Conservation (phyloP, 2,113 vertebrate species). For the Lagenorhynchus albirostris region DNA sequence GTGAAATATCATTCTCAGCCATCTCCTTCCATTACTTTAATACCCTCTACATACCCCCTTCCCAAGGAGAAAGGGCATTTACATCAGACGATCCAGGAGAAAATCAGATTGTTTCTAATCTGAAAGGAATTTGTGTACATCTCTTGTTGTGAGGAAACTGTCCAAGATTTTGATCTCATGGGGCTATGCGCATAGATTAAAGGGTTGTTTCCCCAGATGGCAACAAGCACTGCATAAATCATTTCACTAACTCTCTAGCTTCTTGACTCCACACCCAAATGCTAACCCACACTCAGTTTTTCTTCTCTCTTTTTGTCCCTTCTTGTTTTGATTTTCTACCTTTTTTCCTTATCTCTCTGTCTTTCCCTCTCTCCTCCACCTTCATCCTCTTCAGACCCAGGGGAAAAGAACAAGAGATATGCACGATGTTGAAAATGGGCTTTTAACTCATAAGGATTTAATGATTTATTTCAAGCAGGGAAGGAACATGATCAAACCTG, state of each 20-base stretch:
- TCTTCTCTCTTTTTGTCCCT: not conserved
- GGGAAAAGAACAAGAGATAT: not conserved
- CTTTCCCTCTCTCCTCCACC: not conserved
- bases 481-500: not conserved
- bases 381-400: not conserved
- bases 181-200: conserved; percentile 48
- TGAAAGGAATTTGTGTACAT: conserved; percentile 70
- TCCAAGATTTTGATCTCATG: conserved; percentile 60
- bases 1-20: not conserved
- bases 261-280: not conserved
- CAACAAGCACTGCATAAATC: conserved; percentile 55
- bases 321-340: not conserved
- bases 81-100: conserved; percentile 40
- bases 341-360: not conserved
- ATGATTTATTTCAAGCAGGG: not conserved
- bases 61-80: conserved; percentile 16
- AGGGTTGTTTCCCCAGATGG: conserved; percentile 45
- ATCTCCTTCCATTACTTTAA: not conserved
- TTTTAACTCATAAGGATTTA: not conserved
- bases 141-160: conserved; percentile 56
- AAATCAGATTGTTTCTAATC: conserved; percentile 57
- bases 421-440: not conserved
- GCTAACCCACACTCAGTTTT: not conserved
- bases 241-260: not conserved
- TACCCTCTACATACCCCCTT: not conserved